A percentile compares a stretch with the other conserved stretches of the same genome.
phyloP scores from a whole-genome alignment of 2,888 invertebrate species.

The Ophion obscuratus region DNA sequence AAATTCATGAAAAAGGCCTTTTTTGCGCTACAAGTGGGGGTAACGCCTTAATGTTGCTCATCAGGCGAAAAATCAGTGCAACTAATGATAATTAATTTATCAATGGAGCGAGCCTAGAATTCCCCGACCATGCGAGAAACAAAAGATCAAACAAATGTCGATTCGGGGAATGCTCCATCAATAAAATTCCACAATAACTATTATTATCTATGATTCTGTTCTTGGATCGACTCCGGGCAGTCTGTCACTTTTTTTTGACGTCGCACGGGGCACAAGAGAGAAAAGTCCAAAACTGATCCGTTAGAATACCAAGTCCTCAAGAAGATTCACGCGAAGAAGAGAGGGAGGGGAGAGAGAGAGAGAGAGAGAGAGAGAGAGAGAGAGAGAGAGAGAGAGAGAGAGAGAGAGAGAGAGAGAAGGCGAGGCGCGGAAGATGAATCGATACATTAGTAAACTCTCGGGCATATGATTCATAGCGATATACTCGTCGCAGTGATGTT shows the following conservation, averaged over 20 bases:
- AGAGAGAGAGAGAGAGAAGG: constrained; percentile 18
- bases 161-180: constrained; percentile 23
- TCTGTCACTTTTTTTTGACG: constrained; percentile 51
- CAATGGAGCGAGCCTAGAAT: constrained; percentile 2
- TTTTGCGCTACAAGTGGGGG: too few relatives aligned
- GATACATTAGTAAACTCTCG: constrained; percentile 80
- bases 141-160: constrained; percentile 1
- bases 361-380: constrained; percentile 2
- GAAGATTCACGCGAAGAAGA: constrained; percentile 18
- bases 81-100: constrained; percentile 39
- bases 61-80: too few relatives aligned
- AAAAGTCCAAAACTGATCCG: constrained; percentile 44
- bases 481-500: constrained; percentile 42
- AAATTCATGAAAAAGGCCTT: too few relatives aligned
- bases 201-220: constrained; percentile 42
- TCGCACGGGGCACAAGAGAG: constrained; percentile 11
- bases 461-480: constrained; percentile 78
- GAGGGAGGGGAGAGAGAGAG: not conserved
- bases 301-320: constrained; percentile 45
- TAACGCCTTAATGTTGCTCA: too few relatives aligned
- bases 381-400: constrained; percentile 22
- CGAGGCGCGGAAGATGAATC: constrained; percentile 73
- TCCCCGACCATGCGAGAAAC: not conserved
- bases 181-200: constrained; percentile 22
- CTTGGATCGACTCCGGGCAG: constrained; percentile 21